phyloP scores from a whole-genome alignment of 1,140 invertebrate genomes.

The Halictus rubicundus region DNA sequence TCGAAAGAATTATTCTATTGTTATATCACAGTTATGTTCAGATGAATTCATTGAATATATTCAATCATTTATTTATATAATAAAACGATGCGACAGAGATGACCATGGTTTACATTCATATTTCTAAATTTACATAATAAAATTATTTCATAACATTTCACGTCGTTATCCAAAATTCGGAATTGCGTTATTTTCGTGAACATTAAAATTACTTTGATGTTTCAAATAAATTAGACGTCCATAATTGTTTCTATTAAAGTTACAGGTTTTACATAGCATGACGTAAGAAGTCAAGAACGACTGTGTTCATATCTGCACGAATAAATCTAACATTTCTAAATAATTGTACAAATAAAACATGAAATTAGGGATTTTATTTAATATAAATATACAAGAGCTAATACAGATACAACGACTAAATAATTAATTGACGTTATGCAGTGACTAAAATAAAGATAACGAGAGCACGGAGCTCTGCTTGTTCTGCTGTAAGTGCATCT shows the following conservation, averaged over 20 bases:
- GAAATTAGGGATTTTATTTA: not conserved
- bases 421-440: not conserved
- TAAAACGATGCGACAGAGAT: not conserved
- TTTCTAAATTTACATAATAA: not conserved
- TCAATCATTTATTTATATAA: conserved; percentile 10
- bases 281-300: conserved; percentile 46
- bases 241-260: conserved; percentile 1
- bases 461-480: conserved; percentile 17
- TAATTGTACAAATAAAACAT: not conserved
- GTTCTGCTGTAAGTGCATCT: conserved; percentile 24
- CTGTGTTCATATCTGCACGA: conserved; percentile 12
- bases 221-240: not conserved
- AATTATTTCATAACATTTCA: not conserved
- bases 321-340: not conserved
- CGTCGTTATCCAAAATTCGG: not conserved
- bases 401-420: not conserved
- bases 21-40: not conserved
- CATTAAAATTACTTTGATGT: not conserved
- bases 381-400: not conserved
- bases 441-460: conserved; percentile 20
- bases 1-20: not conserved
- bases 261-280: conserved; percentile 6
- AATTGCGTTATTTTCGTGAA: not conserved
- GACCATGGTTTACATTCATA: not conserved
- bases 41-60: not conserved